Percentiles rank a stretch among this genome's conserved stretches.
Evolutionary conservation across 2,113 vertebrate species (phyloP).

Genomic region (Oreotrochilus melanogaster): DNA sequence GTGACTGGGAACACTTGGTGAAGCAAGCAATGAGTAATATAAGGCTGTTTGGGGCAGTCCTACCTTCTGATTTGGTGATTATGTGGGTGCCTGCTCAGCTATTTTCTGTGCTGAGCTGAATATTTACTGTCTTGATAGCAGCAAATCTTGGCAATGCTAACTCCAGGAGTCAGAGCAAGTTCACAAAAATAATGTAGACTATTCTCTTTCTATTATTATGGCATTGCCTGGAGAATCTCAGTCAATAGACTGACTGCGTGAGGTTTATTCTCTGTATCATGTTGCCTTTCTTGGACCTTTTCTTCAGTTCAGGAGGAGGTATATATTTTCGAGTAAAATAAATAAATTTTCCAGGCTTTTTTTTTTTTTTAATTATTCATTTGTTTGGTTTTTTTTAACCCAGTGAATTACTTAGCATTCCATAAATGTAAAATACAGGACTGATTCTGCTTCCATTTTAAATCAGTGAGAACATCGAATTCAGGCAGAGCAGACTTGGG

Average conservation of each 20-base stretch:
- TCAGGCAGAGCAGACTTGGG: not conserved
- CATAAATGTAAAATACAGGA: not conserved
- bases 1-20: constrained; percentile 40
- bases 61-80: constrained; percentile 38
- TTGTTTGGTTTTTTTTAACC: not conserved
- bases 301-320: not conserved
- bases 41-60: constrained; percentile 47
- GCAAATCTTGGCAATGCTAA: not conserved
- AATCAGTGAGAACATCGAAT: not conserved
- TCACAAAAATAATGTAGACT: constrained; percentile 9
- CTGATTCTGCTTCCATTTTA: not conserved
- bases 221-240: constrained; percentile 1
- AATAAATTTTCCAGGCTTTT: not conserved
- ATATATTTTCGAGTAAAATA: not conserved
- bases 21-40: constrained; percentile 44
- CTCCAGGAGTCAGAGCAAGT: not conserved
- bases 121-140: constrained; percentile 15
- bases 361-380: not conserved
- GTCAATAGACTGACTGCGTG: not conserved
- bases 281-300: not conserved
- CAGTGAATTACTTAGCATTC: not conserved
- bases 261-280: not conserved
- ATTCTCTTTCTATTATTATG: not conserved
- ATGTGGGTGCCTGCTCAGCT: not conserved
- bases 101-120: constrained; percentile 32